phyloP scores from a whole-genome alignment of 2,888 invertebrate genomes.

The Chirona hameri region DNA sequence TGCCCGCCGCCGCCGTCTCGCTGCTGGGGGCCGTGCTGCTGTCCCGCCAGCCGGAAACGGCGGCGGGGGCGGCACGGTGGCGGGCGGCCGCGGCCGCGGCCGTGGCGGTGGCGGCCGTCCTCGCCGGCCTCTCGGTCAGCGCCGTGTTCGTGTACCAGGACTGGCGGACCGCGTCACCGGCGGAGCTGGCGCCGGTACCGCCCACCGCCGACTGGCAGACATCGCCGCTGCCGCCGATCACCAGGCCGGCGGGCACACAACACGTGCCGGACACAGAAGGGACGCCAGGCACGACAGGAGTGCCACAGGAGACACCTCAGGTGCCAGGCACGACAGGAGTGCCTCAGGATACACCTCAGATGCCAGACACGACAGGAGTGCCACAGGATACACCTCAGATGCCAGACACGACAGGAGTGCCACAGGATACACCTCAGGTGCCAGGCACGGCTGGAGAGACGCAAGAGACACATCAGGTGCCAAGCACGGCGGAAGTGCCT shows the following conservation, averaged over 20 bases:
- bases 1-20: not conserved
- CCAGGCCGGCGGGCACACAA: not conserved
- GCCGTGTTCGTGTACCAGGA: not conserved
- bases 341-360: no score
- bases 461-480: no score
- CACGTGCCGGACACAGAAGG: not conserved
- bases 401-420: not conserved
- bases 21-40: not conserved
- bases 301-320: not conserved
- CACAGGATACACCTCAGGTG: no score
- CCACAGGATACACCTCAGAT: not conserved
- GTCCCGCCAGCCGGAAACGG: not conserved
- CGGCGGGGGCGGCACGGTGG: not conserved
- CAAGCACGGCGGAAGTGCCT: no score
- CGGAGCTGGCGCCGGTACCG: not conserved
- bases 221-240: not conserved
- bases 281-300: not conserved
- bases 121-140: not conserved
- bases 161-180: not conserved
- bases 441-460: no score
- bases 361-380: no score
- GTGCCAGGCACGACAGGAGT: not conserved
- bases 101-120: not conserved
- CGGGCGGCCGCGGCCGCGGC: not conserved
- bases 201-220: not conserved